These are phyloP conservation scores for Epinephelus cyanopodus DNA, from an alignment of 2,113 vertebrate genomes.

Conservation along the genomic window DNA sequence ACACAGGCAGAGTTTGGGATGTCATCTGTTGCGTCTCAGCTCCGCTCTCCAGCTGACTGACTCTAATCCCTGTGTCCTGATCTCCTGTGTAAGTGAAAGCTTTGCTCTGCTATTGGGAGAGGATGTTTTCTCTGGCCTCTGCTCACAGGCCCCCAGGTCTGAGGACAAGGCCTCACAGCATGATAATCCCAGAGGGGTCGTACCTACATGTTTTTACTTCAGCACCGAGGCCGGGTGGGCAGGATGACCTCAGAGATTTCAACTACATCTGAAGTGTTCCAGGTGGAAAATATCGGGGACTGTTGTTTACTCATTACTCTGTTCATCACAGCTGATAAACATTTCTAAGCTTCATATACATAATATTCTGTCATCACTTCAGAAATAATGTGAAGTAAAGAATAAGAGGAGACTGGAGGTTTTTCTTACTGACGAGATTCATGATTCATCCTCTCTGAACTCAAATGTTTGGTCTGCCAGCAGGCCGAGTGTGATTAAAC, in stretches of 20 bases:
- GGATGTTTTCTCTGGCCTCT: slow-evolving; percentile 52
- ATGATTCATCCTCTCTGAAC: slow-evolving; percentile 68
- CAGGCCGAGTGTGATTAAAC: slow-evolving; percentile 47
- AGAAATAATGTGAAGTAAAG: not conserved
- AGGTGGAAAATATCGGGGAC: not conserved
- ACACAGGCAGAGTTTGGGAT: not conserved
- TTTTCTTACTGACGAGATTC: slow-evolving; percentile 25
- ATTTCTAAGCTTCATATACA: not conserved
- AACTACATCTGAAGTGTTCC: not conserved
- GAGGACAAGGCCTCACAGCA: slow-evolving; percentile 37
- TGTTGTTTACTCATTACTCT: not conserved
- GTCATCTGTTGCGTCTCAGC: slow-evolving; percentile 29
- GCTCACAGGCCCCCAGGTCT: slow-evolving; percentile 3
- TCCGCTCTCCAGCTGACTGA: slow-evolving; percentile 23
- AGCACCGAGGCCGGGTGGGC: slow-evolving; percentile 14
- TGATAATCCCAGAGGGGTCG: slow-evolving; percentile 36
- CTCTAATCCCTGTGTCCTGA: slow-evolving; percentile 33
- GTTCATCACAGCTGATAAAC: no score
- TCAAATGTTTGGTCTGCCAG: slow-evolving; percentile 57
- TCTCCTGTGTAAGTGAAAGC: slow-evolving; percentile 28
- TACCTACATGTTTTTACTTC: slow-evolving; percentile 39
- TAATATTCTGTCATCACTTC: not conserved
- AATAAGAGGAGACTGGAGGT: slow-evolving; percentile 8
- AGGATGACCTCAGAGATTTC: slow-evolving; percentile 22
- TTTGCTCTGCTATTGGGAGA: slow-evolving; percentile 26